phyloP scores from a whole-genome alignment of 2,888 invertebrate species.

The Bembecia ichneumoniformis region DNA sequence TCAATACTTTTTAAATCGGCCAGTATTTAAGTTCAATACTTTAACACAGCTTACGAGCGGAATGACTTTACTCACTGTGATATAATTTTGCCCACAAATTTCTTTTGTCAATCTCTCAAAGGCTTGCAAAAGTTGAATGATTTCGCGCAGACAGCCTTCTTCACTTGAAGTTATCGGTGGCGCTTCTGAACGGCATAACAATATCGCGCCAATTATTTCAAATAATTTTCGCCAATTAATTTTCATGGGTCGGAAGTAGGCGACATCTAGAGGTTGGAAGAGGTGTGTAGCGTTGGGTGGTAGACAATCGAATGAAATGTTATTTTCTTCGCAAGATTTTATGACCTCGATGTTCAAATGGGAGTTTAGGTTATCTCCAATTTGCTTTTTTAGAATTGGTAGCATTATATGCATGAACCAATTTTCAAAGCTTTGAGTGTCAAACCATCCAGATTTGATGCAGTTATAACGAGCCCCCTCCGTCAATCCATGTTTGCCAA shows the following conservation, averaged over 20 bases:
- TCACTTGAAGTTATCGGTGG: conserved; percentile 9
- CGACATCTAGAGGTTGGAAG: too few species aligned
- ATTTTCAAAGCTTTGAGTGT: conserved; percentile 13
- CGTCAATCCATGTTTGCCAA: conserved; percentile 25
- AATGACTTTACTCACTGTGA: too few species aligned
- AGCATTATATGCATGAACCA: conserved; percentile 8
- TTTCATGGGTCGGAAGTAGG: too few species aligned
- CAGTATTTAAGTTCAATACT: too few species aligned
- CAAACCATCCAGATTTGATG: conserved; percentile 18
- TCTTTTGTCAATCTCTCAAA: too few species aligned
- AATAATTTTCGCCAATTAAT: neutral
- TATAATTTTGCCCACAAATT: too few species aligned
- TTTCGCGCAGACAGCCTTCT: conserved; percentile 6
- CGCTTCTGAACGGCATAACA: conserved; percentile 11
- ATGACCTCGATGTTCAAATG: neutral
- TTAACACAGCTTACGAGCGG: too few species aligned
- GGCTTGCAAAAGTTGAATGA: conserved; percentile 10
- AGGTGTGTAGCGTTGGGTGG: too few species aligned
- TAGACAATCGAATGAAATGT: too few species aligned
- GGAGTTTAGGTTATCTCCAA: neutral
- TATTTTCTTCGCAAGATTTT: neutral
- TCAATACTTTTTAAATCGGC: too few species aligned
- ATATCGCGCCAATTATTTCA: conserved; percentile 8
- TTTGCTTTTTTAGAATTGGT: conserved; percentile 4
- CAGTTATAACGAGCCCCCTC: conserved; percentile 27